Evolutionary conservation across 2,797 vertebrate genomes (phyloP).

Genomic region (Myotis findleyi): DNA sequence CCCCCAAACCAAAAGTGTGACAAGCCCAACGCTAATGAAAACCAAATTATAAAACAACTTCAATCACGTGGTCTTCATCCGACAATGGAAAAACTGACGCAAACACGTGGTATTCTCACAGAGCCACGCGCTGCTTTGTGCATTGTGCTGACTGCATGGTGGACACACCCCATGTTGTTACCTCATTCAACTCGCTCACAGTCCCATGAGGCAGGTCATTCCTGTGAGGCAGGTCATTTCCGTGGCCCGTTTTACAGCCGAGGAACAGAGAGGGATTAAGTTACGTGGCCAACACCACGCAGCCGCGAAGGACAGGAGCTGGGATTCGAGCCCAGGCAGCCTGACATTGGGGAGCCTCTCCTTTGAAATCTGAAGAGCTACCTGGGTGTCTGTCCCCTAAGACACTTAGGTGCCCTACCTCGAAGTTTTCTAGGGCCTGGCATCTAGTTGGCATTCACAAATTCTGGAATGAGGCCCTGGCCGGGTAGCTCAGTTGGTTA

Average conservation of each 20-base stretch:
- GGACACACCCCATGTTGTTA: not conserved
- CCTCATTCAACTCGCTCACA: not conserved
- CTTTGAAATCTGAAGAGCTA: not conserved
- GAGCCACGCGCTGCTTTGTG: rapidly evolving
- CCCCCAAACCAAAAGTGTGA: not conserved
- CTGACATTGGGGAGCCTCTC: not conserved
- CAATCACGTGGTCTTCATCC: not conserved
- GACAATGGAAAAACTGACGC: not conserved
- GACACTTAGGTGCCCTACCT: not conserved
- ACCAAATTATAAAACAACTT: not conserved
- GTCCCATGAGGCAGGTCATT: not conserved
- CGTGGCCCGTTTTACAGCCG: not conserved
- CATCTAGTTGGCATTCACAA: not conserved
- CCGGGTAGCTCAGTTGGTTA: not conserved
- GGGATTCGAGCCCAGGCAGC: not conserved
- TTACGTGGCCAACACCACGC: not conserved
- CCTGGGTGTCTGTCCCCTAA: not conserved
- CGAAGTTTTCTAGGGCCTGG: not conserved
- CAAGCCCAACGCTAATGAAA: constrained; percentile 32
- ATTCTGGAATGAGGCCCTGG: not conserved
- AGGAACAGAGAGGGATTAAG: not conserved
- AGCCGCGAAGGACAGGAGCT: not conserved
- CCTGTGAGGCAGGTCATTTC: not conserved
- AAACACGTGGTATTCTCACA: not conserved
- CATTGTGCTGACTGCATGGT: rapidly evolving